These are phyloP conservation scores for Ctenicera cuprea DNA, from an alignment of 2,888 invertebrate species.

Conservation along the genomic window DNA sequence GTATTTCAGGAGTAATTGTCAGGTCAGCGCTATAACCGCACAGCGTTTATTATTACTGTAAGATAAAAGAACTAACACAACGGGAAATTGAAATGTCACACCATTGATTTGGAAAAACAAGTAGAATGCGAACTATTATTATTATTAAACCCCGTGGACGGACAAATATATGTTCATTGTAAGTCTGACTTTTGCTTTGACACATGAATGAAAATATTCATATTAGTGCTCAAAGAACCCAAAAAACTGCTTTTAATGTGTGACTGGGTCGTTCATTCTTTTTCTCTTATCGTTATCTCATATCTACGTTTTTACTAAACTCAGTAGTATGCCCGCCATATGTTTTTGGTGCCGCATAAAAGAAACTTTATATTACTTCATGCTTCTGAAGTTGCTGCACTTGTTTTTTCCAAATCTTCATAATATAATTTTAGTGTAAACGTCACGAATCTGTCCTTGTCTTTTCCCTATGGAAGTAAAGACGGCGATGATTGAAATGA, in stretches of 20 bases:
- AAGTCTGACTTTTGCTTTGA: too few relatives aligned
- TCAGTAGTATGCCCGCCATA: constrained; percentile 9
- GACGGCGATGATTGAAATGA: not conserved
- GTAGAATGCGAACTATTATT: not conserved
- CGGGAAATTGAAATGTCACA: constrained; percentile 22
- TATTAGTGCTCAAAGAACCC: too few relatives aligned
- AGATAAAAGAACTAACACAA: constrained; percentile 28
- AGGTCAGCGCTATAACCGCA: constrained; percentile 15
- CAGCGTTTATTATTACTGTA: constrained; percentile 19
- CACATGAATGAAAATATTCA: too few relatives aligned
- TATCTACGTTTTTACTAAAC: constrained; percentile 11
- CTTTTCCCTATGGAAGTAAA: not conserved
- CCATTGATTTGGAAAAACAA: not conserved
- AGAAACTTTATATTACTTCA: constrained; percentile 35
- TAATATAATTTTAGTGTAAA: constrained; percentile 4
- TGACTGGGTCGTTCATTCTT: too few relatives aligned
- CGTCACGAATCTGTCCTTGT: not conserved
- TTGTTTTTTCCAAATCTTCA: constrained; percentile 21
- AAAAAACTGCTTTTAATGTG: not conserved
- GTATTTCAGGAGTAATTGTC: constrained; percentile 23
- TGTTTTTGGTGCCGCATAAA: constrained; percentile 14
- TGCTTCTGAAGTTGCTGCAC: constrained; percentile 32
- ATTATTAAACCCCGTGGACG: too few relatives aligned
- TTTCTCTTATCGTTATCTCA: too few relatives aligned
- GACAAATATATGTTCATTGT: too few relatives aligned